phyloP scores from a whole-genome alignment of 2,888 invertebrate species.

The Hylaea fasciaria region DNA sequence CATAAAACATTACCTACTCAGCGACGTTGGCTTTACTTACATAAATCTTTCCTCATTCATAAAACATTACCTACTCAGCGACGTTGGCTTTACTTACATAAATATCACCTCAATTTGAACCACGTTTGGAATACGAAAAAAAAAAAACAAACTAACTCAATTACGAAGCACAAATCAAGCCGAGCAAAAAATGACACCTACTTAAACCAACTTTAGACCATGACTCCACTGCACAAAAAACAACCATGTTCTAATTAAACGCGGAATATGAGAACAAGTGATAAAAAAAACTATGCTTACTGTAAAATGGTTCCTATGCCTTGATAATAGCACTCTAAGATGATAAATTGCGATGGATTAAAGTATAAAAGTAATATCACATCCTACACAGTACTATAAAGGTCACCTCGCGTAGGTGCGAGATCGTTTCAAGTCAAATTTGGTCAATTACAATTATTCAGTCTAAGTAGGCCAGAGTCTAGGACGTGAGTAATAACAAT shows the following conservation, averaged over 20 bases:
- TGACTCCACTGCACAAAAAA: conserved; percentile 40
- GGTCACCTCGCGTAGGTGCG: conserved; percentile 37
- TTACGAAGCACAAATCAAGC: conserved; percentile 20
- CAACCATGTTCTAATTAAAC: conserved; percentile 35
- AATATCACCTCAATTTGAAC: conserved; percentile 14
- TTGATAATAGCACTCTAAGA: conserved; percentile 27
- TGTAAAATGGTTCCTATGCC: conserved; percentile 31
- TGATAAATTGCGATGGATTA: conserved; percentile 29
- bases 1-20: neutral
- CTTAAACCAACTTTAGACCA: conserved; percentile 33
- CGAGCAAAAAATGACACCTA: conserved; percentile 36
- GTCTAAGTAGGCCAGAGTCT: conserved; percentile 63
- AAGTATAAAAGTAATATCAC: conserved; percentile 22
- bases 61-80: neutral
- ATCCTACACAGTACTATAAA: conserved; percentile 51
- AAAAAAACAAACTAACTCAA: conserved; percentile 17
- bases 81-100: neutral
- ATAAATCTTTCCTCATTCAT: conserved; percentile 11
- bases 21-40: neutral
- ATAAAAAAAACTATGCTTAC: neutral
- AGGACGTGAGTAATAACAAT: conserved; percentile 56
- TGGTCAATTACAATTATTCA: conserved; percentile 64
- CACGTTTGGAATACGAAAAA: conserved; percentile 4
- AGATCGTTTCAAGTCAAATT: conserved; percentile 51
- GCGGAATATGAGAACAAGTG: conserved; percentile 25